Percentiles rank a stretch among this genome's conserved stretches.
These are phyloP conservation scores for Carterocephalus palaemon DNA, from an alignment of 2,888 invertebrate species.

Conservation along the genomic window DNA sequence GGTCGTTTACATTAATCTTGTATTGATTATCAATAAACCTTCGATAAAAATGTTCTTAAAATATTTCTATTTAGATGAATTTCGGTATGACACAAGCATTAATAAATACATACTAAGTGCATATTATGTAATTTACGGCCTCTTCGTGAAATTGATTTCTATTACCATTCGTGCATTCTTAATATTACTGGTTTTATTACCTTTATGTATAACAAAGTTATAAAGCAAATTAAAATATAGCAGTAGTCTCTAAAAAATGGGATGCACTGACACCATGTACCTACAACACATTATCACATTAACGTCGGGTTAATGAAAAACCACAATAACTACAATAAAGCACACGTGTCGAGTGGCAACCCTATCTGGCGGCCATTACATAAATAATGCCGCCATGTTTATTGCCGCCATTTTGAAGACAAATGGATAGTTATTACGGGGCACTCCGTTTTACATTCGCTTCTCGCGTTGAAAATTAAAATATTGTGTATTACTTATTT, in stretches of 20 bases:
- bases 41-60: too few relatives aligned
- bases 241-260: conserved; percentile 20
- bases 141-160: too few relatives aligned
- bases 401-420: conserved; percentile 79
- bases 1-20: conserved; percentile 16
- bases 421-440: conserved; percentile 78
- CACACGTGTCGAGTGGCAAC: conserved; percentile 70
- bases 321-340: conserved; percentile 69
- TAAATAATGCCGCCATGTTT: conserved; percentile 78
- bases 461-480: conserved; percentile 72
- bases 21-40: not conserved
- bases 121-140: too few relatives aligned
- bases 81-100: too few relatives aligned
- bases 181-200: too few relatives aligned
- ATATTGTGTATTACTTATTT: conserved; percentile 76
- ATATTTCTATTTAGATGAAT: too few relatives aligned
- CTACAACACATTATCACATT: conserved; percentile 44
- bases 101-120: too few relatives aligned
- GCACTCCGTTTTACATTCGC: conserved; percentile 75
- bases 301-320: conserved; percentile 67
- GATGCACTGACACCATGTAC: conserved; percentile 26
- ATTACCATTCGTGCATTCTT: not conserved
- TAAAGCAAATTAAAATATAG: too few relatives aligned
- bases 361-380: conserved; percentile 73
- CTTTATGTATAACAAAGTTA: too few relatives aligned